Percentiles rank a stretch among this genome's conserved stretches.
Evolutionary conservation across 2,888 invertebrate species (phyloP).

Genomic region (Acronicta psi): DNA sequence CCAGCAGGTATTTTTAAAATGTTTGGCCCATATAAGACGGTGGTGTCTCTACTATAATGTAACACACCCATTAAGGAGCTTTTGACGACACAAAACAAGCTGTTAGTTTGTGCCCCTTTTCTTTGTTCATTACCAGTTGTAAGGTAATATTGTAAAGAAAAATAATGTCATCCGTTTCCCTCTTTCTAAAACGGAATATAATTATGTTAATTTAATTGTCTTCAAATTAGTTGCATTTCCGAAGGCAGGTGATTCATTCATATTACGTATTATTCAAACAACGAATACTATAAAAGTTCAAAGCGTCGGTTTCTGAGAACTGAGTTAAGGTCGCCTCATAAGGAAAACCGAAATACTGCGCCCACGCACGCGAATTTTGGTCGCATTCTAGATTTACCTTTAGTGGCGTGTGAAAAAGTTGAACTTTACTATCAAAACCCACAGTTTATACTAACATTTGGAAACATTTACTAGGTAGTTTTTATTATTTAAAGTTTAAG

Average conservation of each 20-base stretch:
- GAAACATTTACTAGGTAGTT: too few relatives aligned
- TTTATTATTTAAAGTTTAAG: too few relatives aligned
- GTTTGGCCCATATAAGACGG: too few relatives aligned
- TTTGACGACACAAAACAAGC: constrained; percentile 1
- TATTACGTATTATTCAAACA: constrained; percentile 40
- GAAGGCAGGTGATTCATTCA: constrained; percentile 49
- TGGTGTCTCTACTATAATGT: background rate
- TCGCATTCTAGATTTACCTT: constrained; percentile 54
- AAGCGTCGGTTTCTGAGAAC: constrained; percentile 62
- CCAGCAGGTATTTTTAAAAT: too few relatives aligned
- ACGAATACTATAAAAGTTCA: constrained; percentile 45
- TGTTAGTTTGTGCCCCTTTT: constrained; percentile 3
- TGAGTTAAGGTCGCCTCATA: constrained; percentile 60
- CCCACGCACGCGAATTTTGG: constrained; percentile 63
- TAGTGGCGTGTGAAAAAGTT: constrained; percentile 62
- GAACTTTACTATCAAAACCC: constrained; percentile 42
- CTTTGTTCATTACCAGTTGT: constrained; percentile 14
- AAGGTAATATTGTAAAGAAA: constrained; percentile 20
- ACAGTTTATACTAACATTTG: constrained; percentile 25
- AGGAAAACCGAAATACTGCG: constrained; percentile 68
- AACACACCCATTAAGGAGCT: constrained; percentile 11
- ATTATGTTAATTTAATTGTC: constrained; percentile 46
- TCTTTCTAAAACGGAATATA: constrained; percentile 47
- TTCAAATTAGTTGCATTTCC: constrained; percentile 46
- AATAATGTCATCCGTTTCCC: constrained; percentile 32